Conservation (phyloP, 2,888 invertebrate genomes). For the Macrosiphum euphorbiae region DNA sequence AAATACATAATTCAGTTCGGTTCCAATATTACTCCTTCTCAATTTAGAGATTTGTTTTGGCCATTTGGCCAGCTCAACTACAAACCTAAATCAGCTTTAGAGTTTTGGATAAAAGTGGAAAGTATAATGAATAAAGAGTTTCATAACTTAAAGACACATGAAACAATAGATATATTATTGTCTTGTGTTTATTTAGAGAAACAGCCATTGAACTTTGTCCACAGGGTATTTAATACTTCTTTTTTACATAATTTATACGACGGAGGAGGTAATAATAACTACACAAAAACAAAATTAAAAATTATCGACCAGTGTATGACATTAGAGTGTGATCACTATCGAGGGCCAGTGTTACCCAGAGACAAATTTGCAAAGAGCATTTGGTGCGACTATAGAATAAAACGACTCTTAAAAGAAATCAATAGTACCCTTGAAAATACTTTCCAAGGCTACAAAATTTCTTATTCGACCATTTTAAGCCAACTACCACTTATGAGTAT, state of each 20-base stretch:
- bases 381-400: slow-evolving; percentile 74
- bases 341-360: slow-evolving; percentile 75
- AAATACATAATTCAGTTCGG: slow-evolving; percentile 74
- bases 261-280: slow-evolving; percentile 69
- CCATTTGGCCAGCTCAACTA: slow-evolving; percentile 77
- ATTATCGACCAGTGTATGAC: slow-evolving; percentile 78
- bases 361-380: slow-evolving; percentile 73
- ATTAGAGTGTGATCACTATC: slow-evolving; percentile 75
- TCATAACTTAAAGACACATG: slow-evolving; percentile 74
- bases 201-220: slow-evolving; percentile 76
- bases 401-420: slow-evolving; percentile 69
- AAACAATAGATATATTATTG: slow-evolving; percentile 76
- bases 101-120: slow-evolving; percentile 76
- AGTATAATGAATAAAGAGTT: slow-evolving; percentile 74
- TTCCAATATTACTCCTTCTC: slow-evolving; percentile 71
- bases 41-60: slow-evolving; percentile 75
- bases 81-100: slow-evolving; percentile 72
- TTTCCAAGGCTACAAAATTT: slow-evolving; percentile 39
- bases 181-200: slow-evolving; percentile 77
- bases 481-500: slow-evolving; percentile 74
- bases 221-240: slow-evolving; percentile 75
- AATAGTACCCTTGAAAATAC: slow-evolving; percentile 43
- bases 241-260: slow-evolving; percentile 75
- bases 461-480: slow-evolving; percentile 35
- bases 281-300: slow-evolving; percentile 73